Evolutionary conservation across 2,888 invertebrate species (phyloP).

Genomic region (Cantharis rustica): DNA sequence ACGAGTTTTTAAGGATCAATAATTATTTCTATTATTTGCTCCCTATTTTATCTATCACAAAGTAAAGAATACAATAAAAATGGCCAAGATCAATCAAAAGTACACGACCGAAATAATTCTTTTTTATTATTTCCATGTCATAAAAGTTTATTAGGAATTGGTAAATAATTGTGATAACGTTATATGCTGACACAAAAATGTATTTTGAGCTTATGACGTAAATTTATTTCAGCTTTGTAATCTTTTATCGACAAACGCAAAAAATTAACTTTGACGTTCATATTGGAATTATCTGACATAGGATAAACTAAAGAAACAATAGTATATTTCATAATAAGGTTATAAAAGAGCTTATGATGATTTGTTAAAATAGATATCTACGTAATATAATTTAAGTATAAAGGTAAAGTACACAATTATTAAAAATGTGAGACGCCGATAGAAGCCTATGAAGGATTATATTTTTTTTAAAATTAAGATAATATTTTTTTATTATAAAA

Average conservation of each 20-base stretch:
- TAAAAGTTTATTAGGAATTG: background rate
- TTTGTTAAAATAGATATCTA: no score
- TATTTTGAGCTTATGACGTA: background rate
- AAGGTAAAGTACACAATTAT: no score
- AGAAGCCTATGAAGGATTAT: no score
- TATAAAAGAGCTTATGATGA: no score
- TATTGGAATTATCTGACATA: no score
- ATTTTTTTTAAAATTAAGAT: no score
- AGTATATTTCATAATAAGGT: no score
- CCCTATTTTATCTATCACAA: background rate
- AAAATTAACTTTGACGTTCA: background rate
- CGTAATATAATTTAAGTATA: no score
- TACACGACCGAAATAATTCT: background rate
- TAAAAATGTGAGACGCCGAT: no score
- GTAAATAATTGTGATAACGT: background rate
- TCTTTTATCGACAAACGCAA: background rate
- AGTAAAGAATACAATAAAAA: background rate
- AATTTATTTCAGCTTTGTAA: background rate
- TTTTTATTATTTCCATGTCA: background rate
- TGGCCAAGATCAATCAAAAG: background rate
- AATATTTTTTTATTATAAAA: no score
- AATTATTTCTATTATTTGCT: background rate
- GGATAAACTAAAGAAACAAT: no score
- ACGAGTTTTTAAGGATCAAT: background rate
- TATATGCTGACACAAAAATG: background rate